A percentile compares a stretch with the other conserved stretches of the same genome.
Conservation (phyloP, 2,113 vertebrate species). For the Dryoscopus gambensis region DNA sequence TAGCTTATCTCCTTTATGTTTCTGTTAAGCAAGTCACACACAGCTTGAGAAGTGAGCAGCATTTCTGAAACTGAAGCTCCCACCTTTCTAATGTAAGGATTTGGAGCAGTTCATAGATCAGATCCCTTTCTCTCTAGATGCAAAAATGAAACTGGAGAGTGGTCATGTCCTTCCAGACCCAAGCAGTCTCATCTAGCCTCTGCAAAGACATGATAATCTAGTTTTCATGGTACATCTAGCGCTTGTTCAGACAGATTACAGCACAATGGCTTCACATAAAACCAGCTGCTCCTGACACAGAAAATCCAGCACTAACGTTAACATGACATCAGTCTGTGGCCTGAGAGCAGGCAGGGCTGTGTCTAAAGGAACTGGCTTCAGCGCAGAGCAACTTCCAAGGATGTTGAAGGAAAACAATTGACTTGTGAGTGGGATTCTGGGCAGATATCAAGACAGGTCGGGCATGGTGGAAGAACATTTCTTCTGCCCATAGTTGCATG, state of each 20-base stretch:
- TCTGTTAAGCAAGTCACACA: neutral
- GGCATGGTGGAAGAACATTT: fast-evolving
- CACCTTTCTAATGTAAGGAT: neutral
- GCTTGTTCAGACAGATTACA: neutral
- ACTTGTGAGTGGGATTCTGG: neutral
- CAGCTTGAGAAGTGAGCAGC: neutral
- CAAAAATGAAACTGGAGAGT: neutral
- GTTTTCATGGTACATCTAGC: neutral
- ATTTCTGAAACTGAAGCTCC: neutral
- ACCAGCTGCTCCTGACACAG: neutral
- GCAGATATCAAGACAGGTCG: neutral
- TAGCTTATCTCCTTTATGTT: neutral
- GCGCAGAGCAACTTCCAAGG: neutral
- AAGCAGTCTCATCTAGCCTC: neutral
- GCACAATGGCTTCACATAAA: neutral
- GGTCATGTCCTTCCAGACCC: neutral
- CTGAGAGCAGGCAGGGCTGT: fast-evolving
- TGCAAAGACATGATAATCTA: neutral
- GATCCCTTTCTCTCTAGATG: neutral
- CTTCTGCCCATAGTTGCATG: neutral
- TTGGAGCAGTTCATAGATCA: neutral
- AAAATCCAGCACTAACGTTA: neutral
- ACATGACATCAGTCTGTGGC: neutral
- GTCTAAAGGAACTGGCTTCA: neutral
- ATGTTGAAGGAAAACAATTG: neutral